Evolutionary conservation across 1,140 invertebrate genomes (phyloP).

Genomic region (Phocides pigmalion): DNA sequence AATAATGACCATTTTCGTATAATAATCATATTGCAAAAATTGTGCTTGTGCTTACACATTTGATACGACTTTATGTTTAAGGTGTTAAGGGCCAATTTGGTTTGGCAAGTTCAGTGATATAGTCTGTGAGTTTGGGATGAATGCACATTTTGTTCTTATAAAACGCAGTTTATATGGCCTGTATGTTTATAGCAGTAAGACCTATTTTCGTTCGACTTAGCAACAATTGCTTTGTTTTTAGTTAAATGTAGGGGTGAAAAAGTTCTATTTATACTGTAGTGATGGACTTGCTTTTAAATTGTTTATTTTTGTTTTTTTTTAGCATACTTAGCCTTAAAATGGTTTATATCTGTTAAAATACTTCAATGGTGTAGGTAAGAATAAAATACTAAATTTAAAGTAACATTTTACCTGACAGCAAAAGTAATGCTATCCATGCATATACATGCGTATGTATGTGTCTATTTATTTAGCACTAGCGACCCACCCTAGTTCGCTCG

Average conservation of each 20-base stretch:
- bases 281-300: constrained; percentile 78
- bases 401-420: no score
- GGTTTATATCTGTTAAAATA: not conserved
- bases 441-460: no score
- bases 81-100: constrained; percentile 33
- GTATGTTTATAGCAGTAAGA: constrained; percentile 31
- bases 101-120: constrained; percentile 26
- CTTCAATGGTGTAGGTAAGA: no score
- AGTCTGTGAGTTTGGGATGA: constrained; percentile 25
- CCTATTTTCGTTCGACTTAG: constrained; percentile 17
- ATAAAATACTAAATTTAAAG: no score
- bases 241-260: constrained; percentile 50
- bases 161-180: constrained; percentile 2
- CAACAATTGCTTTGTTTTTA: not conserved
- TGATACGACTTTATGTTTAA: constrained; percentile 25
- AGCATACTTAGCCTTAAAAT: not conserved
- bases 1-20: constrained; percentile 24
- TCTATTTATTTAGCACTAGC: no score
- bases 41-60: constrained; percentile 24
- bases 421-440: no score
- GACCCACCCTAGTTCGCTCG: no score
- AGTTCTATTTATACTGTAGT: constrained; percentile 63
- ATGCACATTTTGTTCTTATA: constrained; percentile 15
- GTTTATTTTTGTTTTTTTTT: constrained; percentile 63
- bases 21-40: constrained; percentile 26